Conservation (phyloP, 2,797 vertebrate species). For the Octomys mimax region DNA sequence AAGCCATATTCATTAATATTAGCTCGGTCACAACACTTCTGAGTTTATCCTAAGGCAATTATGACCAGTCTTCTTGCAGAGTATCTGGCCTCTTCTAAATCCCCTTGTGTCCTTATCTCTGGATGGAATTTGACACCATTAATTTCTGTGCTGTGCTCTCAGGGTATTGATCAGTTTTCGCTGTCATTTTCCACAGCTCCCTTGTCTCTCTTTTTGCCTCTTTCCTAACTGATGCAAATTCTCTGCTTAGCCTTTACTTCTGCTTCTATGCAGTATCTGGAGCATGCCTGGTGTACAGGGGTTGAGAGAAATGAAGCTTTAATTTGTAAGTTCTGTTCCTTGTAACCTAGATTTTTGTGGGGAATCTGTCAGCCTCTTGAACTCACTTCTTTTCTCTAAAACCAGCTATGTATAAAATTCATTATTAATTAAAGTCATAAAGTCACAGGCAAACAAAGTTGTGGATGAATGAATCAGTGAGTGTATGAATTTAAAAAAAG, state of each 20-base stretch:
- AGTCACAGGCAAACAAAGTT: not conserved
- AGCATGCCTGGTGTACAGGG: not conserved
- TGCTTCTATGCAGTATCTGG: not conserved
- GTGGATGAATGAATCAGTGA: not conserved
- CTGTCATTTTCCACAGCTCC: slow-evolving; percentile 16
- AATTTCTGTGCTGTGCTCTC: not conserved
- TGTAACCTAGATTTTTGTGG: not conserved
- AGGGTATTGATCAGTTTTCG: not conserved
- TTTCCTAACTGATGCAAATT: not conserved
- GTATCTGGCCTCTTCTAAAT: slow-evolving; percentile 14
- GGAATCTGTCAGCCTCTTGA: not conserved
- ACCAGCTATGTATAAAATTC: not conserved
- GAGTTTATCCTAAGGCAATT: slow-evolving; percentile 3
- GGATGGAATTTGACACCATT: not conserved
- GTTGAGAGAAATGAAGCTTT: not conserved
- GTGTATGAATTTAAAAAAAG: not conserved
- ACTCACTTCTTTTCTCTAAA: not conserved
- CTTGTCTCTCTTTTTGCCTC: not conserved
- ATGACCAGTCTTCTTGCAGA: not conserved
- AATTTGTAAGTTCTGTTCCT: slow-evolving; percentile 32
- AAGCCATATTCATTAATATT: slow-evolving; percentile 26
- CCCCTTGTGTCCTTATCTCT: not conserved
- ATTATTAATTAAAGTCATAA: slow-evolving; percentile 20
- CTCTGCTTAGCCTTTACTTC: slow-evolving; percentile 20
- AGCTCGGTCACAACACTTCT: slow-evolving; percentile 38